Percentiles rank a stretch among this genome's conserved stretches.
Conservation (phyloP, 2,797 vertebrate genomes). For the Malurus splendens region DNA sequence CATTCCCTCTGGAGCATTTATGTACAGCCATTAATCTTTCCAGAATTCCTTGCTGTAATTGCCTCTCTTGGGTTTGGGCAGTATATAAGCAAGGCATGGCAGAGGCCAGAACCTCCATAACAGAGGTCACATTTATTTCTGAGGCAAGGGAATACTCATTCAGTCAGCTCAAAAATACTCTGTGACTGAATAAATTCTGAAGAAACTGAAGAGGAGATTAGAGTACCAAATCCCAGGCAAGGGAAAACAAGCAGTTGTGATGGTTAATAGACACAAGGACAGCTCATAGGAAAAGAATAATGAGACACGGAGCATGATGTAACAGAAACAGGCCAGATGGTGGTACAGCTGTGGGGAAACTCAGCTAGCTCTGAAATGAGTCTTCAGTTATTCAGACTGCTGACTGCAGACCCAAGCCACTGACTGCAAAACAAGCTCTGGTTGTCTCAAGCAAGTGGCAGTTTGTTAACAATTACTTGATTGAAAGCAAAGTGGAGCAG, state of each 20-base stretch:
- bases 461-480: conserved; percentile 3
- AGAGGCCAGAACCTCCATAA: not conserved
- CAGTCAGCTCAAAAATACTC: conserved; percentile 1
- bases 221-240: conserved; percentile 26
- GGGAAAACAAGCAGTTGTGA: conserved; percentile 57
- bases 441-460: conserved; percentile 1
- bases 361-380: conserved; percentile 36
- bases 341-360: conserved; percentile 43
- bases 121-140: not conserved
- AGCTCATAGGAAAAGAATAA: conserved; percentile 63
- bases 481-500: conserved; percentile 12
- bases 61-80: not conserved
- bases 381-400: conserved; percentile 12
- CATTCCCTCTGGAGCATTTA: not conserved
- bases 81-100: not conserved
- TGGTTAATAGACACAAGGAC: conserved; percentile 55
- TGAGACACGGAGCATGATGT: conserved; percentile 54
- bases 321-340: conserved; percentile 58
- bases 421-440: not conserved
- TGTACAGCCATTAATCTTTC: not conserved
- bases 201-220: conserved; percentile 20
- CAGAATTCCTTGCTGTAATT: not conserved
- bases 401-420: not conserved
- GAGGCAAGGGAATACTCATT: not conserved
- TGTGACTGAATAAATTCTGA: conserved; percentile 24